Percentiles rank a stretch among this genome's conserved stretches.
These are phyloP conservation scores for Eupithecia subfuscata DNA, from an alignment of 2,888 invertebrate genomes.

Conservation along the genomic window DNA sequence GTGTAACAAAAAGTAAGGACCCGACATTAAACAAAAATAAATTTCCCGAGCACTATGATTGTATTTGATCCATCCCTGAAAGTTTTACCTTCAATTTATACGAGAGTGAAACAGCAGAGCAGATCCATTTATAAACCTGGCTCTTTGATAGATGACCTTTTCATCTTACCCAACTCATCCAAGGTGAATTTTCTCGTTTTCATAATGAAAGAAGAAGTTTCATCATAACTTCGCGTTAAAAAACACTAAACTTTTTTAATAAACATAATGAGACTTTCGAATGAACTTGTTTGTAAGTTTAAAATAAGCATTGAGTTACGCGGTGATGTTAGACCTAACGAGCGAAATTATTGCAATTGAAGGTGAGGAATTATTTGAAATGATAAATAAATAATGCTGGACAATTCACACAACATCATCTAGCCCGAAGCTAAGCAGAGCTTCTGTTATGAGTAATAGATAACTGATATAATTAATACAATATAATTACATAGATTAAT, in stretches of 20 bases:
- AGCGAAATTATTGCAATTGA: neutral
- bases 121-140: neutral
- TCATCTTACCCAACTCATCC: neutral
- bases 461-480: no score
- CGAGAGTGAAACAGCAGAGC: neutral
- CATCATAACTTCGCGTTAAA: slow-evolving; percentile 19
- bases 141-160: neutral
- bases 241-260: slow-evolving; percentile 22
- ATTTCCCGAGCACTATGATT: neutral
- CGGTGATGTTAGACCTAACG: neutral
- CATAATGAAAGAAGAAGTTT: slow-evolving; percentile 16
- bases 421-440: no score
- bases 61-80: neutral
- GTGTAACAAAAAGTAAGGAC: no score
- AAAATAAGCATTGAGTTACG: slow-evolving; percentile 10
- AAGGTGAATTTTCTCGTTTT: slow-evolving; percentile 7
- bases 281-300: neutral
- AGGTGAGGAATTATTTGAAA: no score
- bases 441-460: no score
- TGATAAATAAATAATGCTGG: no score
- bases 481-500: no score
- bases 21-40: no score
- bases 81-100: neutral
- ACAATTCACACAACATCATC: no score
- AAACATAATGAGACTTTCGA: slow-evolving; percentile 6